A percentile compares a stretch with the other conserved stretches of the same genome.
phyloP scores from a whole-genome alignment of 2,888 invertebrate genomes.

The Watsonalla cultraria region DNA sequence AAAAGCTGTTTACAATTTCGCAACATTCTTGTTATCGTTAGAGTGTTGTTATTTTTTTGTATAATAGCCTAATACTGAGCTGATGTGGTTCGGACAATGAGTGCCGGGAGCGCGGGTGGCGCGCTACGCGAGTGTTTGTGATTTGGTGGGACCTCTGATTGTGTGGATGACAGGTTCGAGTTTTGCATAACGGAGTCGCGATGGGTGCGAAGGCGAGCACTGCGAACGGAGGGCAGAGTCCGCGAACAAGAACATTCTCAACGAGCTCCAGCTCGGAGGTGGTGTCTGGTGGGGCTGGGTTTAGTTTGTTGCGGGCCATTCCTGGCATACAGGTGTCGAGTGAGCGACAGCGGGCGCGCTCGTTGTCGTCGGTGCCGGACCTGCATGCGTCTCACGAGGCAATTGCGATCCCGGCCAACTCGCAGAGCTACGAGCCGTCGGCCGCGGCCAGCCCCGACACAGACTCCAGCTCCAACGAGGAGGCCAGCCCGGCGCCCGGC shows the following conservation, averaged over 20 bases:
- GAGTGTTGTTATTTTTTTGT: conserved; percentile 45
- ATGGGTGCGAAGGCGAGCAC: conserved; percentile 94
- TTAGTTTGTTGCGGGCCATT: conserved; percentile 84
- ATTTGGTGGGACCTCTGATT: conserved; percentile 34
- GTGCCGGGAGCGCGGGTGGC: conserved; percentile 64
- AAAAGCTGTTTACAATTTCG: conserved; percentile 69
- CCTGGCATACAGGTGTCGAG: conserved; percentile 86
- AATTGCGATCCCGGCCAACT: conserved; percentile 81
- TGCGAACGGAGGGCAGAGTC: conserved; percentile 86
- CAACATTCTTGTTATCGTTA: conserved; percentile 59
- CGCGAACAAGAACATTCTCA: conserved; percentile 86
- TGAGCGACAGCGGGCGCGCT: conserved; percentile 90
- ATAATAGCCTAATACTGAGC: conserved; percentile 23
- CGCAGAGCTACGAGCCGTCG: conserved; percentile 80
- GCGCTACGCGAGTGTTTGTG: conserved; percentile 66
- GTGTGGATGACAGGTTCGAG: conserved; percentile 57
- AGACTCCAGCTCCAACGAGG: conserved; percentile 84
- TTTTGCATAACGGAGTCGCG: conserved; percentile 74
- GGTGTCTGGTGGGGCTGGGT: conserved; percentile 79
- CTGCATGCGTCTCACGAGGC: conserved; percentile 80
- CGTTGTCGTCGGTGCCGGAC: conserved; percentile 90
- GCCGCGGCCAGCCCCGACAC: conserved; percentile 83
- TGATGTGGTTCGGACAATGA: conserved; percentile 67
- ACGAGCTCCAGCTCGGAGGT: conserved; percentile 84
- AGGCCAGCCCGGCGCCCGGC: conserved; percentile 67